phyloP scores from a whole-genome alignment of 2,888 invertebrate genomes.

The Tinea trinotella region DNA sequence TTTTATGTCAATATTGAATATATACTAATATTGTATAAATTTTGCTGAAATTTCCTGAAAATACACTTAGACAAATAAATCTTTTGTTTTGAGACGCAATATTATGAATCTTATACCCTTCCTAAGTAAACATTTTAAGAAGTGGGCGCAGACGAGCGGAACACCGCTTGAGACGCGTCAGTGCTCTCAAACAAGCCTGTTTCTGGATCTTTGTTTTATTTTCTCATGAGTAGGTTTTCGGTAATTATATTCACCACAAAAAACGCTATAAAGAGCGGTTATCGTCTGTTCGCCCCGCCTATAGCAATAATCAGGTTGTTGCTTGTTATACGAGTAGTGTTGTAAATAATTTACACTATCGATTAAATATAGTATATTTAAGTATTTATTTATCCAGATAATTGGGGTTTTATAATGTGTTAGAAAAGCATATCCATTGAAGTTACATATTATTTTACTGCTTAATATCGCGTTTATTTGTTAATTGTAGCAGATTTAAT shows the following conservation, averaged over 20 bases:
- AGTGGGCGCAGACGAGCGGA: constrained; percentile 18
- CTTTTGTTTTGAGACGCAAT: constrained; percentile 14
- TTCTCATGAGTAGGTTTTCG: constrained; percentile 47
- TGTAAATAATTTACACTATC: not conserved
- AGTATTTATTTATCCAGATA: not conserved
- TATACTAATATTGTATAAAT: not conserved
- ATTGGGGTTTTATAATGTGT: too few species aligned
- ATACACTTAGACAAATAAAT: constrained; percentile 3
- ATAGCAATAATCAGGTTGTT: constrained; percentile 48
- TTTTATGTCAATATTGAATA: too few species aligned
- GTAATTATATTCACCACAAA: constrained; percentile 43
- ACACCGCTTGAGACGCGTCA: constrained; percentile 16
- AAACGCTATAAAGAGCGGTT: constrained; percentile 39
- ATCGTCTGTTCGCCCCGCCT: constrained; percentile 47
- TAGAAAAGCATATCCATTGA: too few species aligned
- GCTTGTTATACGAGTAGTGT: constrained; percentile 26
- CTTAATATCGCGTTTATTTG: too few species aligned
- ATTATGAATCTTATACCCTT: constrained; percentile 3
- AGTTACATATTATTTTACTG: too few species aligned
- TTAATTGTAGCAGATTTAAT: too few species aligned
- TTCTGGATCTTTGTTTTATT: constrained; percentile 34
- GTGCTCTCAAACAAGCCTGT: constrained; percentile 24
- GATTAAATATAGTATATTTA: not conserved
- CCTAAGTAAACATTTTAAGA: constrained; percentile 19
- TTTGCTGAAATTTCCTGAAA: not conserved